Percentiles rank a stretch among this genome's conserved stretches.
phyloP scores from a whole-genome alignment of 53 echinoderm and acorn worm genomes.

The Antedon mediterranea region DNA sequence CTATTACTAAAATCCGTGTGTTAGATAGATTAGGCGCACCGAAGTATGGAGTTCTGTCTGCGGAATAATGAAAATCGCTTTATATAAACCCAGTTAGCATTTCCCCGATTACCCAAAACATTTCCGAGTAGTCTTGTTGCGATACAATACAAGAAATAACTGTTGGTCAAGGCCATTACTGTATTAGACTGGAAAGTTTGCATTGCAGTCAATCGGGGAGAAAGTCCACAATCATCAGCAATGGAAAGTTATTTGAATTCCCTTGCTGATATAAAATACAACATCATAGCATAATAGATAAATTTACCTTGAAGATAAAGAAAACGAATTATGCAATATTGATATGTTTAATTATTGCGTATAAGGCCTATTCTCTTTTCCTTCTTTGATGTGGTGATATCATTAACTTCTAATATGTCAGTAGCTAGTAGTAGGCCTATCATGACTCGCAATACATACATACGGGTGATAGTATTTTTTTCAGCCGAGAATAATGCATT shows the following conservation, averaged over 20 bases:
- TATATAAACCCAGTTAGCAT: neutral
- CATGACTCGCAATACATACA: too few relatives aligned
- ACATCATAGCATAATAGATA: too few relatives aligned
- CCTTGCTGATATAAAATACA: neutral
- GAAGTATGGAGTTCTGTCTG: neutral
- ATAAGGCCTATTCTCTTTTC: too few relatives aligned
- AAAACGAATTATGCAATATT: too few relatives aligned
- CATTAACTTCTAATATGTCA: too few relatives aligned
- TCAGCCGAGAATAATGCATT: too few relatives aligned
- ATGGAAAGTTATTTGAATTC: neutral
- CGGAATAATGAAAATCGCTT: neutral
- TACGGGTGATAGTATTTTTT: too few relatives aligned
- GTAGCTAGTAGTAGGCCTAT: too few relatives aligned
- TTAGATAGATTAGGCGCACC: neutral
- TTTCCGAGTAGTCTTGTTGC: neutral
- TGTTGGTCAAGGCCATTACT: neutral
- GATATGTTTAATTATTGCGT: too few relatives aligned
- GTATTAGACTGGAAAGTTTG: neutral
- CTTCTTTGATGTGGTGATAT: too few relatives aligned
- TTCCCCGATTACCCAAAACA: neutral
- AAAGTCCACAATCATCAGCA: neutral
- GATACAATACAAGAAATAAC: neutral
- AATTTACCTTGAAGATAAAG: too few relatives aligned
- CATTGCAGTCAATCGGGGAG: neutral
- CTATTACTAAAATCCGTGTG: neutral